phyloP scores from a whole-genome alignment of 2,888 invertebrate species.

The Oxytorus armatus region DNA sequence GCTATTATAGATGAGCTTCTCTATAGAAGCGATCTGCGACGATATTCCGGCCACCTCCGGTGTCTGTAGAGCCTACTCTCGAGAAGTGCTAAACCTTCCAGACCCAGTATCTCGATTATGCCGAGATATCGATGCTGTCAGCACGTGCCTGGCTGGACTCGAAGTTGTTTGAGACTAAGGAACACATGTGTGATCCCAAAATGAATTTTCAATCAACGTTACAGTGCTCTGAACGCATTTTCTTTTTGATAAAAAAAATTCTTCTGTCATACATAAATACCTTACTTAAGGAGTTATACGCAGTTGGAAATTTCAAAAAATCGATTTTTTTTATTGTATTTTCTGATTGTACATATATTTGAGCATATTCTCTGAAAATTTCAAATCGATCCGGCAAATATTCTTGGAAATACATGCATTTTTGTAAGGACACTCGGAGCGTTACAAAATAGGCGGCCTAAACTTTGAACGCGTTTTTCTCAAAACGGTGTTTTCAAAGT shows the following conservation, averaged over 20 bases:
- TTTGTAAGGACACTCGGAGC: too few relatives aligned
- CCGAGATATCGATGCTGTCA: constrained; percentile 52
- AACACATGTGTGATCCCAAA: constrained; percentile 24
- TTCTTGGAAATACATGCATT: too few relatives aligned
- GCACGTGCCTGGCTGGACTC: constrained; percentile 20
- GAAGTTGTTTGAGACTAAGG: background rate
- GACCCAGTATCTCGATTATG: constrained; percentile 56
- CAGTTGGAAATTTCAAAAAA: too few relatives aligned
- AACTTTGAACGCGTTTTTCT: too few relatives aligned
- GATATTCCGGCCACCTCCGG: constrained; percentile 46
- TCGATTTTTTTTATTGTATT: too few relatives aligned
- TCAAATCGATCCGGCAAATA: too few relatives aligned
- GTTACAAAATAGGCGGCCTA: too few relatives aligned
- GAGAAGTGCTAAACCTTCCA: constrained; percentile 32
- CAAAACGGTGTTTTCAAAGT: too few relatives aligned
- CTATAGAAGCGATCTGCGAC: constrained; percentile 28
- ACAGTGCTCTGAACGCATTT: background rate
- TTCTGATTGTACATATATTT: too few relatives aligned
- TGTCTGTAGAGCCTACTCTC: constrained; percentile 24
- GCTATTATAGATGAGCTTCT: background rate
- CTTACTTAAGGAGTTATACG: constrained; percentile 2
- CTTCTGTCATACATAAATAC: constrained; percentile 26
- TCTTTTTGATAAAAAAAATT: constrained; percentile 24
- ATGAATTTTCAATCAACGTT: constrained; percentile 33
- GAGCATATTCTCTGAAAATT: too few relatives aligned